Evolutionary conservation across 2,888 invertebrate genomes (phyloP).

Genomic region (Argyra leucocephala): DNA sequence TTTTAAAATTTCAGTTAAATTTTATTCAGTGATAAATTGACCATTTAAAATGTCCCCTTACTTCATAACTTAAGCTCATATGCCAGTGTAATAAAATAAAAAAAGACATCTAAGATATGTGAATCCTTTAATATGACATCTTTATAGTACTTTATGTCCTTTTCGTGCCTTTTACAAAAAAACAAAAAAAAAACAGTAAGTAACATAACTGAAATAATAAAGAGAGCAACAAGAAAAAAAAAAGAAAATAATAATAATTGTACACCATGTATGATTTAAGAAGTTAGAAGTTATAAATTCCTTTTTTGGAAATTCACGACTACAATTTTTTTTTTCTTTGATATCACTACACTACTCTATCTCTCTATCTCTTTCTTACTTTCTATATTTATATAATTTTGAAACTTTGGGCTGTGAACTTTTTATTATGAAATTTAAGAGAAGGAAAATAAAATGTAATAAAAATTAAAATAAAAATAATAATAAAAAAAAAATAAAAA

Average conservation of each 20-base stretch:
- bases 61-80: background rate
- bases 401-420: background rate
- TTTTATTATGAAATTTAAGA: background rate
- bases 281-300: background rate
- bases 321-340: background rate
- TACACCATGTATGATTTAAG: background rate
- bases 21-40: background rate
- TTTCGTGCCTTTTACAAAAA: background rate
- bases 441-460: background rate
- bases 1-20: too few relatives aligned
- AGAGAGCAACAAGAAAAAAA: too few relatives aligned
- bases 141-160: constrained; percentile 3
- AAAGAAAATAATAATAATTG: background rate
- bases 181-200: background rate
- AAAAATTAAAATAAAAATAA: too few relatives aligned
- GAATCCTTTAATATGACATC: constrained; percentile 6
- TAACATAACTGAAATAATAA: too few relatives aligned
- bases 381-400: background rate
- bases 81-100: background rate
- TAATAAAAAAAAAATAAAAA: too few relatives aligned
- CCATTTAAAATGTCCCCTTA: background rate
- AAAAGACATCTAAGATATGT: constrained; percentile 6
- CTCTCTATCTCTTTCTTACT: too few relatives aligned
- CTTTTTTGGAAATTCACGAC: background rate
- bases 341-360: too few relatives aligned